These are phyloP conservation scores for Sebastes minor DNA, from an alignment of 2,797 vertebrate genomes.

Conservation along the genomic window DNA sequence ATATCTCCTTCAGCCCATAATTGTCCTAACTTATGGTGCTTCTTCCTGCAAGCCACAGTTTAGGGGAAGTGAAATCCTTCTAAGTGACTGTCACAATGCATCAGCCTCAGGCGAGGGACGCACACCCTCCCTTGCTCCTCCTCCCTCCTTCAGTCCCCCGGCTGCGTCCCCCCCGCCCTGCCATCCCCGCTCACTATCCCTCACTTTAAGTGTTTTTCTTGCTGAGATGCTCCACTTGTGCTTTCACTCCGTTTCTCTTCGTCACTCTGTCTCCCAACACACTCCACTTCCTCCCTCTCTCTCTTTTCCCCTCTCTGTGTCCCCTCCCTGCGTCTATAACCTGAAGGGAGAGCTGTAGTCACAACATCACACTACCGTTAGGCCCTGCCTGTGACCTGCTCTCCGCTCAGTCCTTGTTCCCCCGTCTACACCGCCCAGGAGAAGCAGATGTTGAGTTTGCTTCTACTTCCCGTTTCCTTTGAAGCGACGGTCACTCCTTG, in stretches of 20 bases:
- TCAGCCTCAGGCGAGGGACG: slow-evolving; percentile 87
- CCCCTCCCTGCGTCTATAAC: slow-evolving; percentile 84
- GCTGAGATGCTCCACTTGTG: slow-evolving; percentile 71
- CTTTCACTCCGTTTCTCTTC: slow-evolving; percentile 71
- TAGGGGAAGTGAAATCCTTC: slow-evolving; percentile 90
- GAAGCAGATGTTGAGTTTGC: slow-evolving; percentile 68
- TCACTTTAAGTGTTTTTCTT: slow-evolving; percentile 81
- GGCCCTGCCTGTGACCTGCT: slow-evolving; percentile 85
- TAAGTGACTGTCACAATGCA: slow-evolving; percentile 91
- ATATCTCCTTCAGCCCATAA: slow-evolving; percentile 91
- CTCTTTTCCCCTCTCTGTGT: slow-evolving; percentile 6
- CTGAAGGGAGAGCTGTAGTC: slow-evolving; percentile 90
- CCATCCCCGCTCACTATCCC: slow-evolving; percentile 54
- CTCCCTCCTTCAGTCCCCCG: slow-evolving; percentile 60
- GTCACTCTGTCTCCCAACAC: slow-evolving; percentile 61
- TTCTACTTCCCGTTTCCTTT: slow-evolving; percentile 81
- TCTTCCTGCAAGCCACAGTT: slow-evolving; percentile 88
- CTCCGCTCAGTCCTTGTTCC: slow-evolving; percentile 81
- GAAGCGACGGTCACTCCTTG: slow-evolving; percentile 50
- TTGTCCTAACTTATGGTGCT: slow-evolving; percentile 85
- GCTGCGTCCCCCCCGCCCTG: slow-evolving; percentile 62
- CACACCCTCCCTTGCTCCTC: slow-evolving; percentile 65
- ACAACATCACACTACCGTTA: slow-evolving; percentile 89
- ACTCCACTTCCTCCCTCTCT: slow-evolving; percentile 31
- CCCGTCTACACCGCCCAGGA: slow-evolving; percentile 34